Base-by-base conservation (phyloP, 2,113 vertebrate genomes). In the Cyprinus carpio region DNA sequence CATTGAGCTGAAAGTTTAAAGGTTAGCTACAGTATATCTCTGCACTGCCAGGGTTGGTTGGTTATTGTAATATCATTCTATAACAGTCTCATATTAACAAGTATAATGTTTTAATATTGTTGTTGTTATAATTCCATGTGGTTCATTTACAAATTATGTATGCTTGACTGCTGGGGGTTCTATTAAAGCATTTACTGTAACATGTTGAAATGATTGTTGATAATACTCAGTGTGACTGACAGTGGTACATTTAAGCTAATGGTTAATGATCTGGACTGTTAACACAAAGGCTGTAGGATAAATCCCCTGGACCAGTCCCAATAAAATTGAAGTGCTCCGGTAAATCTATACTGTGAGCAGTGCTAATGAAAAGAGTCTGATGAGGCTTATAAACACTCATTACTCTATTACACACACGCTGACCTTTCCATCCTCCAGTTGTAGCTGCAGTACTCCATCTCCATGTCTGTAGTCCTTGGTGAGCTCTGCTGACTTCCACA, bases 401-500 rank as follows among this genome's bases (percentile, higher is more conserved):
- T 56, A 78, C 25, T 34, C 51, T 37, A 23, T n/a, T 78, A 37
- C 15, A 67, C 79, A 43, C 31, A 69, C 58, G 76, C 46, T 93
- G 88, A 99, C 98, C 96, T 92, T 94, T 91, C 96, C 98, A 90
- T 97, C 98, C 88, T 99, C 97, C 25, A 97, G 93, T 83, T 90
- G 94, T 84, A 99, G 96, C 29, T 96, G 95, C 58, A 99, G 95
- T 16, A 95, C 91, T 86, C 93, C 89, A 79, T 99, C 96, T 81
- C 96, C 97, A 88, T 95, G 95, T 88, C 96, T 98, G 92, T 98
- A 99, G 92, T 99, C 96, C 91, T 96, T 98, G 10, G 92, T 94
- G 69, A 99, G 95, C 90, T 98, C 97, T 86, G 98, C 98, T 29
- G 98, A 99, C 90, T 96, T 98, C 98, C 98, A 99, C 11, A 99